Evolutionary conservation across 1,140 invertebrate genomes (phyloP), one percentile per base, ranked within the genome.

Genomic region (Coboldia fuscipes): DNA sequence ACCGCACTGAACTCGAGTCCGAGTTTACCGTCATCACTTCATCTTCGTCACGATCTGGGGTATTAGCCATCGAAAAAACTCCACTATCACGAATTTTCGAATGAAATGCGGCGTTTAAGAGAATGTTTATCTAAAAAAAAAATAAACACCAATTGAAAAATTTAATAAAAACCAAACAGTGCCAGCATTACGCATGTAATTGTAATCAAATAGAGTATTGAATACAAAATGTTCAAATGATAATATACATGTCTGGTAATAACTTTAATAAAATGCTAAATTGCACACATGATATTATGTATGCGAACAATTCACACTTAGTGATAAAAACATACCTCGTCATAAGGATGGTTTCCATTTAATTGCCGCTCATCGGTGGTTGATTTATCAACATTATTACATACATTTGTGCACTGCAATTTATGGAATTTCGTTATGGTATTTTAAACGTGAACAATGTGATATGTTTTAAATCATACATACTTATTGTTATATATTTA

Each of bases 1-100:
- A 44, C 38, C 57, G 58, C 6, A 59, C 51, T 37, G 58, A 60
- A 36, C 54, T 30, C 14, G 7, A 8, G 6, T 29, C 7, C 27
- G 27, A 6, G 5, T 6, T 13, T 29, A 13, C 13, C 10, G 29
- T n/a, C n/a, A n/a, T n/a, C n/a, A n/a, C n/a, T n/a, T n/a, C n/a
- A n/a, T n/a, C n/a, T n/a, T n/a, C n/a, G n/a, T n/a, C n/a, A n/a
- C n/a, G n/a, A n/a, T n/a, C n/a, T n/a, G n/a, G n/a, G n/a, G n/a
- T n/a, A n/a, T n/a, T n/a, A n/a, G n/a, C n/a, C n/a, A n/a, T n/a
- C n/a, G n/a, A n/a, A n/a, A n/a, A n/a, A n/a, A 34, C 10, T 10
- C 21, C 23, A 13, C 3, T 16, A 34, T 26, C 23, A 7, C 21
- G 15, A 15, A 26, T 17, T 13, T 33, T 33, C 15, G 33, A n/a